phyloP scores from a whole-genome alignment of 2,888 invertebrate genomes.

The Cartodere bifasciata region DNA sequence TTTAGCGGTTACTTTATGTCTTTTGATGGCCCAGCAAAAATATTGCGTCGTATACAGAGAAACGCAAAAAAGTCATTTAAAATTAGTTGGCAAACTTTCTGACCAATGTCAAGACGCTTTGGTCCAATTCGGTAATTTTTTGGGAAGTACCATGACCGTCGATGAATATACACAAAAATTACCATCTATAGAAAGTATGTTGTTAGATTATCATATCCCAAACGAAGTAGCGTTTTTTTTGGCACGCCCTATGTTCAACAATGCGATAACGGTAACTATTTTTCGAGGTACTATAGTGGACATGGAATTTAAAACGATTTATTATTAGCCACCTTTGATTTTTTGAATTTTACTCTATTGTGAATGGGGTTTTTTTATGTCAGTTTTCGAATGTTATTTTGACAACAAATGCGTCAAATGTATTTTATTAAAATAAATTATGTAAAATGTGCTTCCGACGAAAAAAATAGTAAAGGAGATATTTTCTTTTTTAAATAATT shows the following conservation, averaged over 20 bases:
- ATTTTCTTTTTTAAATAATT: too few species aligned
- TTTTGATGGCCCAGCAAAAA: slow-evolving; percentile 93
- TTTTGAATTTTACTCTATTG: too few species aligned
- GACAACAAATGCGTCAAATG: too few species aligned
- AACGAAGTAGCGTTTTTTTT: slow-evolving; percentile 97
- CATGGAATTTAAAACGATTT: too few species aligned
- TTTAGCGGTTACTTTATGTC: slow-evolving; percentile 82
- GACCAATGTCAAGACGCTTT: slow-evolving; percentile 96
- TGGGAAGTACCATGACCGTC: slow-evolving; percentile 83
- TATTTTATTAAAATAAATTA: too few species aligned
- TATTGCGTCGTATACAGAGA: slow-evolving; percentile 86
- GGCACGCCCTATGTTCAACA: slow-evolving; percentile 81
- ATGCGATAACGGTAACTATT: slow-evolving; percentile 60
- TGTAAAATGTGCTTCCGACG: too few species aligned
- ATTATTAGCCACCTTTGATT: too few species aligned
- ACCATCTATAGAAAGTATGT: slow-evolving; percentile 77
- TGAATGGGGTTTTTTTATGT: too few species aligned
- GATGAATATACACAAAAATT: slow-evolving; percentile 87
- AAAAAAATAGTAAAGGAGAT: too few species aligned
- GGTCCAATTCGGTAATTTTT: slow-evolving; percentile 94
- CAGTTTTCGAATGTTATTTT: too few species aligned
- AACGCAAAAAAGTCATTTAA: slow-evolving; percentile 68
- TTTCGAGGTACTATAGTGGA: too few species aligned
- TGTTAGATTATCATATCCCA: slow-evolving; percentile 86
- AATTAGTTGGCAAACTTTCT: slow-evolving; percentile 75